Evolutionary conservation across 2,888 invertebrate species (phyloP).

Genomic region (Ophraella communa): DNA sequence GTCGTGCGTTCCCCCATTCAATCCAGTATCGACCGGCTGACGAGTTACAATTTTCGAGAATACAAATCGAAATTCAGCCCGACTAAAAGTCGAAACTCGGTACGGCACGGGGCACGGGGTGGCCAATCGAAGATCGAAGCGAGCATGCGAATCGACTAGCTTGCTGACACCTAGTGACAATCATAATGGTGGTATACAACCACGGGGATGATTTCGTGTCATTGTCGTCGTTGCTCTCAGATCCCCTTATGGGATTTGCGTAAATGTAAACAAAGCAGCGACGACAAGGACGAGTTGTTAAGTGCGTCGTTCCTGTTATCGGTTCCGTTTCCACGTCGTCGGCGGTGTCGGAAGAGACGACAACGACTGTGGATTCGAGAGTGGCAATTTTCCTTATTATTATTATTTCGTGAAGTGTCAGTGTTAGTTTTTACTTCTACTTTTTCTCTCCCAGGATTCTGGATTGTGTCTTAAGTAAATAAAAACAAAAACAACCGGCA

Average conservation of each 20-base stretch:
- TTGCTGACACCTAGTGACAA: constrained; percentile 39
- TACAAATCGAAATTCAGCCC: constrained; percentile 54
- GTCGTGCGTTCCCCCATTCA: constrained; percentile 61
- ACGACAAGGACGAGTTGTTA: constrained; percentile 14
- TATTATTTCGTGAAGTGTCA: constrained; percentile 23
- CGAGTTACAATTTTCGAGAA: constrained; percentile 55
- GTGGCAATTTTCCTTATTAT: not conserved
- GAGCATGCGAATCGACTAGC: constrained; percentile 49
- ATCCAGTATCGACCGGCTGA: constrained; percentile 61
- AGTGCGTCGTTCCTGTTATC: constrained; percentile 20
- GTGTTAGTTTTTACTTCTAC: constrained; percentile 12
- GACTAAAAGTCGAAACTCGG: constrained; percentile 49
- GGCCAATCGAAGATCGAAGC: constrained; percentile 51
- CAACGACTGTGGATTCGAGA: constrained; percentile 5
- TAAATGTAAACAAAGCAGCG: not conserved
- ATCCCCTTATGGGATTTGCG: constrained; percentile 24
- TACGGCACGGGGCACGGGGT: constrained; percentile 44
- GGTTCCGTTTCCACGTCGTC: constrained; percentile 12
- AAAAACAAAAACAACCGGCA: constrained; percentile 31
- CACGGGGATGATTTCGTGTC: constrained; percentile 37
- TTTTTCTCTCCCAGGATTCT: not conserved
- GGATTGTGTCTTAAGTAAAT: constrained; percentile 19
- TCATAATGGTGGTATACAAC: constrained; percentile 40
- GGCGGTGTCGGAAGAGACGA: constrained; percentile 42
- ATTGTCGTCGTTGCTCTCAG: constrained; percentile 32